These are phyloP conservation scores for Hymenopus coronatus DNA, from an alignment of 2,888 invertebrate species.

Conservation along the genomic window DNA sequence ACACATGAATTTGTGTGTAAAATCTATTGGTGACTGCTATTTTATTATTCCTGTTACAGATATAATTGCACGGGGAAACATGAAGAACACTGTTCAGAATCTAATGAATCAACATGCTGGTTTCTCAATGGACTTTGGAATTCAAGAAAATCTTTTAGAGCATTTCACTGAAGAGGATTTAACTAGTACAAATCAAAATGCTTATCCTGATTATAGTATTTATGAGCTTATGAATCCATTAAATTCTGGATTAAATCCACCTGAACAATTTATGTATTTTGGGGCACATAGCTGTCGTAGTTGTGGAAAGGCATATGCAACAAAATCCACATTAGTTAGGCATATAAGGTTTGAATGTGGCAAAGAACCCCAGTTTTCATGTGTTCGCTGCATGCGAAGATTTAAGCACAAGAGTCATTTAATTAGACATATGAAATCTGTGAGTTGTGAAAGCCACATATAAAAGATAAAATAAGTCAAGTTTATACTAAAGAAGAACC, in stretches of 20 bases:
- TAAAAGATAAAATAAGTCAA: neutral
- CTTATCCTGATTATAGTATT: neutral
- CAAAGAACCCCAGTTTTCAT: conserved; percentile 40
- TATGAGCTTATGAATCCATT: neutral
- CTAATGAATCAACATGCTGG: neutral
- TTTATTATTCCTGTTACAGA: neutral
- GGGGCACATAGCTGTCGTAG: conserved; percentile 33
- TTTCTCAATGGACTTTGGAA: neutral
- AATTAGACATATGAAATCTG: neutral
- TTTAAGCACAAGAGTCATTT: conserved; percentile 42
- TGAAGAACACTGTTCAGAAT: neutral
- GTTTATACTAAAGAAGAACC: neutral
- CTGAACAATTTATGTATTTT: neutral
- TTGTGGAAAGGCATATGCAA: conserved; percentile 39
- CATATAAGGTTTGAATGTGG: conserved; percentile 39
- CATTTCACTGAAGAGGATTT: neutral
- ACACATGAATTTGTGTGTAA: neutral
- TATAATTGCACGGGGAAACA: neutral
- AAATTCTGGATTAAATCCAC: neutral
- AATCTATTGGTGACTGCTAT: neutral
- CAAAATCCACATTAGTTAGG: conserved; percentile 36
- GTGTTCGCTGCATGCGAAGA: conserved; percentile 44
- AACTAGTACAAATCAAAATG: neutral
- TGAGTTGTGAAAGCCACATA: neutral
- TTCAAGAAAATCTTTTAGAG: neutral